phyloP scores from a whole-genome alignment of 2,888 invertebrate genomes.

The Iselma pallidipennis region DNA sequence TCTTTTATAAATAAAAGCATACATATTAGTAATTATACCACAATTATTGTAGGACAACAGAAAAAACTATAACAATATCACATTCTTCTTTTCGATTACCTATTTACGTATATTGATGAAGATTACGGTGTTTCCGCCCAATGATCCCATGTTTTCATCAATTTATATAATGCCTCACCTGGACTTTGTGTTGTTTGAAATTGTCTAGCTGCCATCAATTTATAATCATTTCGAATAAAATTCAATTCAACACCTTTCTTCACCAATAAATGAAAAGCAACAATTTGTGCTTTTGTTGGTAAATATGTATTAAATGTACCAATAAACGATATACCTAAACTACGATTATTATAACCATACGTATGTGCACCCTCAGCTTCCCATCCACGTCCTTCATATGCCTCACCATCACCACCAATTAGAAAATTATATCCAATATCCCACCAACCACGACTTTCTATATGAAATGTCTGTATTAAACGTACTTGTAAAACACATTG shows the following conservation, averaged over 20 bases:
- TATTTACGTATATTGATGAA: not conserved
- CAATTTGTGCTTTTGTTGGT: slow-evolving; percentile 62
- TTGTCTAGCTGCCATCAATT: slow-evolving; percentile 70
- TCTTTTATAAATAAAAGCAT: not conserved
- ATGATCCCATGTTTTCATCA: slow-evolving; percentile 72
- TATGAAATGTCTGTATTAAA: slow-evolving; percentile 69
- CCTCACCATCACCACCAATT: slow-evolving; percentile 79
- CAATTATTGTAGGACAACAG: not conserved
- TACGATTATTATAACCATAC: slow-evolving; percentile 65
- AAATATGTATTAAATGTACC: slow-evolving; percentile 66
- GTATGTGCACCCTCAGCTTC: slow-evolving; percentile 72
- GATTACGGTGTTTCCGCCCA: slow-evolving; percentile 46
- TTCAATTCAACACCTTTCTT: slow-evolving; percentile 64
- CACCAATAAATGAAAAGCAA: slow-evolving; percentile 66
- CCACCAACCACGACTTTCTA: slow-evolving; percentile 65
- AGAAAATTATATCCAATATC: slow-evolving; percentile 81
- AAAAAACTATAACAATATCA: too few relatives aligned
- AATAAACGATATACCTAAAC: slow-evolving; percentile 73
- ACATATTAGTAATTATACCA: not conserved
- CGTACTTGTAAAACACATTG: slow-evolving; percentile 65
- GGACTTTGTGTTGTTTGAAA: slow-evolving; percentile 70
- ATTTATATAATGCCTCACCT: slow-evolving; percentile 65
- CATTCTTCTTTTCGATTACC: too few relatives aligned
- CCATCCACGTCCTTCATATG: slow-evolving; percentile 78
- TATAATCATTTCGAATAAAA: slow-evolving; percentile 67